Base-by-base conservation (phyloP, 2,888 invertebrate species). In the Orthosia gothica region DNA sequence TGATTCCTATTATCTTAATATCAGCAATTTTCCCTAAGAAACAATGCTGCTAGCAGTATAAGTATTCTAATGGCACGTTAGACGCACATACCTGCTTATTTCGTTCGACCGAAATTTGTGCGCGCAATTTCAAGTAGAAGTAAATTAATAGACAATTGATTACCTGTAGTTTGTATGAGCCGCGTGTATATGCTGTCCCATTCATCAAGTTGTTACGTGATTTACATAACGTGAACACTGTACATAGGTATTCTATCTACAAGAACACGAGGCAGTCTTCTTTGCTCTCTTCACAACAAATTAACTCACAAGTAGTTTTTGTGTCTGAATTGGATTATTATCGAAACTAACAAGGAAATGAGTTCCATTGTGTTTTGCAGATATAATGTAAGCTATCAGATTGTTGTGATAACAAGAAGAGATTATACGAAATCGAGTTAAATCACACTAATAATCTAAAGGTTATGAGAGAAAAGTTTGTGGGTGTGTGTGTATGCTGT, bases 341-440 rank as follows among this genome's bases (percentile, higher is more conserved):
- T 91, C 87, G 88, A 91, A 92, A 91, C 90, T 88, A 90, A 90
- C 87, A 85, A 92, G 92, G 93, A 93, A 94, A 93, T 89, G 88
- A 87, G 84, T 68, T 76, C 90, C 91, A 93, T 94, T 93, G 93
- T 94, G 91, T 91, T 91, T 90, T 87, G 84, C 86, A 67, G 61
- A 87, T 87, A 84, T 93, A 91, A 91, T 90, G 91, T 93, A 92
- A 94, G 92, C 93, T 87, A 79, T 84, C 79, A 71, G 63, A 81
- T 86, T 90, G 89, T 92, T 93, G 90, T 92, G 89, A 92, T 92
- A 91, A 92, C 89, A 91, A 87, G 80, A 82, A 85, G 76, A 81
- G 81, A 88, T 91, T 89, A 83, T 84, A 78, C 40, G 73, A 62
- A 70, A 62, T 85, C 66, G 61, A 80, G 74, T 83, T 77, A 82